Percentiles rank a stretch among this genome's conserved stretches.
phyloP scores from a whole-genome alignment of 2,113 vertebrate genomes.

The Pao palembangensis region DNA sequence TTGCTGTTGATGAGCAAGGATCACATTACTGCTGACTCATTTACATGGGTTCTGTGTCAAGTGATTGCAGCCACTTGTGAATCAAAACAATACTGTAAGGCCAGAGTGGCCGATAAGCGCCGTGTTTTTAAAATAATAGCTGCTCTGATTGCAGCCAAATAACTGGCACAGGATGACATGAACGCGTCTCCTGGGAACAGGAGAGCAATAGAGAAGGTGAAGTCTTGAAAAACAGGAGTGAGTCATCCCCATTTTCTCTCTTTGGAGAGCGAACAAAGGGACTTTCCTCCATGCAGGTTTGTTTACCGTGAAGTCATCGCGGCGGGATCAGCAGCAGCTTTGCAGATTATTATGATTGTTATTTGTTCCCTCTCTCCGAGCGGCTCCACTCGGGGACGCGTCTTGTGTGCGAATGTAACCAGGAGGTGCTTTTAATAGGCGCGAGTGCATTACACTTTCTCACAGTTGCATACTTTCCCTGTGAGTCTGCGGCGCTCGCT shows the following conservation, averaged over 20 bases:
- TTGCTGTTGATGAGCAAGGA: conserved; percentile 65
- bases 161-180: conserved; percentile 51
- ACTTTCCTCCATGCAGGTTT: conserved; percentile 51
- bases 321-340: conserved; percentile 36
- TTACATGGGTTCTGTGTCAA: conserved; percentile 29
- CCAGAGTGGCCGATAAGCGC: conserved; percentile 22
- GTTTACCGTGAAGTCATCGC: conserved; percentile 72
- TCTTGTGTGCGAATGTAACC: conserved; percentile 73
- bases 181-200: conserved; percentile 38
- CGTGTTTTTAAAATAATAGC: conserved; percentile 37
- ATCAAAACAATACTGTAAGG: conserved; percentile 23
- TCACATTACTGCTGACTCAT: conserved; percentile 61
- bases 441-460: conserved; percentile 42
- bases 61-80: conserved; percentile 43
- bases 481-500: conserved; percentile 1
- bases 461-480: conserved; percentile 44
- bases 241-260: conserved; percentile 32
- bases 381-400: too few species aligned
- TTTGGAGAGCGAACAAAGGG: conserved; percentile 12
- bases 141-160: conserved; percentile 43
- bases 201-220: conserved; percentile 54
- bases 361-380: too few species aligned
- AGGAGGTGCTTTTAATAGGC: conserved; percentile 59
- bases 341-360: conserved; percentile 77
- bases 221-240: conserved; percentile 36